Evolutionary conservation across 2,888 invertebrate genomes (phyloP).

Genomic region (Saturnia pavonia): DNA sequence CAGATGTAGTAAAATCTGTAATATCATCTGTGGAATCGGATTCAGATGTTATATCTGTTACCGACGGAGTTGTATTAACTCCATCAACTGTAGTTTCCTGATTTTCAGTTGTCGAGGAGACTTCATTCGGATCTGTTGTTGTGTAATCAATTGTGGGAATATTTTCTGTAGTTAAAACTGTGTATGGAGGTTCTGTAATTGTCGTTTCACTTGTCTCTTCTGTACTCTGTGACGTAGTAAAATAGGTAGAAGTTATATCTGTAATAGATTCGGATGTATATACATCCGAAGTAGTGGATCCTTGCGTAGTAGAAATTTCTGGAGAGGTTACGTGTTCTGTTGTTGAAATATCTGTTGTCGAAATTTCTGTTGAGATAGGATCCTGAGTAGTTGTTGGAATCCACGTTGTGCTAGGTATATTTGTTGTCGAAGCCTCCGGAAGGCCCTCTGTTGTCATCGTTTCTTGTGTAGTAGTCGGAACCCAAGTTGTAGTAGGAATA

Average conservation of each 20-base stretch:
- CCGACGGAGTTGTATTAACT: neutral
- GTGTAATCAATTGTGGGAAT: conserved; percentile 19
- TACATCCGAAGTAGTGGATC: conserved; percentile 4
- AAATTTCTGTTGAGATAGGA: neutral
- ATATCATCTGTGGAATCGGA: neutral
- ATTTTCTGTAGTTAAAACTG: conserved; percentile 4
- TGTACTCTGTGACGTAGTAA: conserved; percentile 3
- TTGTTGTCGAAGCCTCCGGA: neutral
- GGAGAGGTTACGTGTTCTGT: neutral
- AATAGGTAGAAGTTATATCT: neutral
- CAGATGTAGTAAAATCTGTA: neutral
- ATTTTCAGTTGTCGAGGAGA: neutral
- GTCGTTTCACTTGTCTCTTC: neutral
- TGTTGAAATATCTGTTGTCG: conserved; percentile 1
- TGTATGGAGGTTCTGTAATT: neutral
- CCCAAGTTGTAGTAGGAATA: conserved; percentile 15
- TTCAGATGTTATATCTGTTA: neutral
- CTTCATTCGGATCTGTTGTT: conserved; percentile 13
- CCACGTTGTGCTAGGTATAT: neutral
- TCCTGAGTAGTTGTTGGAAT: conserved; percentile 11
- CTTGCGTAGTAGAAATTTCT: conserved; percentile 15
- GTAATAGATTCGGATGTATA: conserved; percentile 6
- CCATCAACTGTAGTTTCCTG: neutral
- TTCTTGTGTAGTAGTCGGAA: conserved; percentile 5
- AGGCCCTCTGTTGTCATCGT: conserved; percentile 12